Evolutionary conservation across 2,888 invertebrate species (phyloP).

Genomic region (Heliconius ismenius): DNA sequence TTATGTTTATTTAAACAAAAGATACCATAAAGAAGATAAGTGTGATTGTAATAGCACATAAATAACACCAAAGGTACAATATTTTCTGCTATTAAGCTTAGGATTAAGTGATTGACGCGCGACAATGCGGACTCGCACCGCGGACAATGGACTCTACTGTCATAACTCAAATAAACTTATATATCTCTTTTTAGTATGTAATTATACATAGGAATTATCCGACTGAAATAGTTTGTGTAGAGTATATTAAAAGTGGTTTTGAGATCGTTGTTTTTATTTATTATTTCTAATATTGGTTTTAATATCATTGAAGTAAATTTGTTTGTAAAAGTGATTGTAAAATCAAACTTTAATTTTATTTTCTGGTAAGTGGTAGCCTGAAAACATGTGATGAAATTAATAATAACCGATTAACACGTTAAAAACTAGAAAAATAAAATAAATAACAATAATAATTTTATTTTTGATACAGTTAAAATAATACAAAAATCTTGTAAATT

Average conservation of each 20-base stretch:
- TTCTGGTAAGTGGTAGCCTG: too few relatives aligned
- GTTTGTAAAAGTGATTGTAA: too few relatives aligned
- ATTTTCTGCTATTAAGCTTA: constrained; percentile 35
- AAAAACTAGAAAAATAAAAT: too few relatives aligned
- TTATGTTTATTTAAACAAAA: constrained; percentile 29
- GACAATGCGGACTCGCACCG: constrained; percentile 27
- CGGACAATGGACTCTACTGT: constrained; percentile 37
- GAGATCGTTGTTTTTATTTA: background rate
- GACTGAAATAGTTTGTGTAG: background rate
- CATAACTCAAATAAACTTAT: constrained; percentile 44
- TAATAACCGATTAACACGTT: too few relatives aligned
- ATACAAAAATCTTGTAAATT: background rate
- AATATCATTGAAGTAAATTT: too few relatives aligned
- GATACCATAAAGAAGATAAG: constrained; percentile 22
- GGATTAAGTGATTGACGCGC: constrained; percentile 37
- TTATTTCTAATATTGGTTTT: too few relatives aligned
- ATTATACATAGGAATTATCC: background rate
- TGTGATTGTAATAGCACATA: constrained; percentile 32
- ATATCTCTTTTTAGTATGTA: constrained; percentile 32
- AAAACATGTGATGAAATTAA: too few relatives aligned
- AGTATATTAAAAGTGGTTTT: background rate
- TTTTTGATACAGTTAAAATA: background rate
- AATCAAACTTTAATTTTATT: too few relatives aligned
- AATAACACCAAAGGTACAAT: constrained; percentile 29
- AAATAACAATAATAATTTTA: too few relatives aligned